Conservation (phyloP, 2,797 vertebrate genomes). For the Sebastes cheni region DNA sequence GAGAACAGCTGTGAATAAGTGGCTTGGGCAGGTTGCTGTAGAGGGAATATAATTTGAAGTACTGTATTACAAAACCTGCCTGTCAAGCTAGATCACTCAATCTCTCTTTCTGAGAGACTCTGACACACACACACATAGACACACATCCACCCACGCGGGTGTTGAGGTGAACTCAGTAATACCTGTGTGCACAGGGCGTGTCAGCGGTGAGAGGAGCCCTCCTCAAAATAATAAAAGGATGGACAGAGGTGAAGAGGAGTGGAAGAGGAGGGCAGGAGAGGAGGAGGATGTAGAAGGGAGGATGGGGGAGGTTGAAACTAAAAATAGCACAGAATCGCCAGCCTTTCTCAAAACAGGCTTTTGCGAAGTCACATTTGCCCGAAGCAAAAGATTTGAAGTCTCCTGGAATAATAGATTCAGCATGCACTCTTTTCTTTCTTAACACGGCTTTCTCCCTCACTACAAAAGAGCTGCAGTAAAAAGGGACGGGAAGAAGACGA, state of each 20-base stretch:
- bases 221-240: conserved; percentile 69
- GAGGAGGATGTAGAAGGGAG: neutral
- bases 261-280: conserved; percentile 29
- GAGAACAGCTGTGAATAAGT: conserved; percentile 23
- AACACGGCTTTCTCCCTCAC: conserved; percentile 17
- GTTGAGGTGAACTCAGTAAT: conserved; percentile 67
- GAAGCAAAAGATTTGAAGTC: conserved; percentile 67
- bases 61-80: conserved; percentile 61
- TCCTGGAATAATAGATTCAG: conserved; percentile 70
- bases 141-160: neutral
- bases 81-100: conserved; percentile 62
- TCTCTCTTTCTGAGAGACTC: conserved; percentile 20
- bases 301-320: conserved; percentile 28
- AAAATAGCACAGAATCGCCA: conserved; percentile 65
- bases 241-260: conserved; percentile 52
- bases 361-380: conserved; percentile 68
- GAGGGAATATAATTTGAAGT: conserved; percentile 49
- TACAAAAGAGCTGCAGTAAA: conserved; percentile 34
- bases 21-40: conserved; percentile 15
- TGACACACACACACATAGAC: neutral
- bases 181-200: conserved; percentile 75
- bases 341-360: conserved; percentile 59
- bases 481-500: neutral
- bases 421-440: conserved; percentile 31
- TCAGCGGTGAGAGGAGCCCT: conserved; percentile 56